Percentiles rank a stretch among this genome's conserved stretches.
phyloP scores from a whole-genome alignment of 2,113 vertebrate genomes.

The Delphinapterus leucas region DNA sequence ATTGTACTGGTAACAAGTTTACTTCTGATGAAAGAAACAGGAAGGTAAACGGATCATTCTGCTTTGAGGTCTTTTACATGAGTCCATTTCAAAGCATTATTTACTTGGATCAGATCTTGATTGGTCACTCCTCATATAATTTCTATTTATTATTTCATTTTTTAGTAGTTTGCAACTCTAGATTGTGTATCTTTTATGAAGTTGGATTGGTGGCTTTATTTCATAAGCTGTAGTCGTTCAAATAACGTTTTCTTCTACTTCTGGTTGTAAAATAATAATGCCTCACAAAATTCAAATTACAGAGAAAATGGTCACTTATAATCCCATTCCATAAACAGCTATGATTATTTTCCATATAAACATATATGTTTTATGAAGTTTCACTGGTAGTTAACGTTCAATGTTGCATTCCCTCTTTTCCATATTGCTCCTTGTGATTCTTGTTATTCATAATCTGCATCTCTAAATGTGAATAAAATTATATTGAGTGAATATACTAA shows the following conservation, averaged over 20 bases:
- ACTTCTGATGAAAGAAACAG: constrained; percentile 54
- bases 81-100: constrained; percentile 11
- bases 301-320: constrained; percentile 3
- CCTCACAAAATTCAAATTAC: constrained; percentile 15
- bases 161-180: constrained; percentile 23
- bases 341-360: background rate
- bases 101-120: constrained; percentile 41
- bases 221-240: constrained; percentile 24
- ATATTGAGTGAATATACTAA: background rate
- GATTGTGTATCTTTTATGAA: background rate
- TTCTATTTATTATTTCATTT: constrained; percentile 52
- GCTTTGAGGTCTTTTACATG: background rate
- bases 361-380: background rate
- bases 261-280: constrained; percentile 28
- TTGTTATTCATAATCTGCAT: background rate
- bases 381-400: background rate
- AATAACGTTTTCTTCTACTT: constrained; percentile 40
- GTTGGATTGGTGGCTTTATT: constrained; percentile 20
- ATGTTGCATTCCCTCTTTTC: background rate
- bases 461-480: background rate
- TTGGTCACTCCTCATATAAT: constrained; percentile 34
- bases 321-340: background rate
- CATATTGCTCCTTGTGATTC: background rate
- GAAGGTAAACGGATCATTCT: constrained; percentile 6
- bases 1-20: constrained; percentile 46